Evolutionary conservation across 2,888 invertebrate species (phyloP).

Genomic region (Euplexia lucipara): DNA sequence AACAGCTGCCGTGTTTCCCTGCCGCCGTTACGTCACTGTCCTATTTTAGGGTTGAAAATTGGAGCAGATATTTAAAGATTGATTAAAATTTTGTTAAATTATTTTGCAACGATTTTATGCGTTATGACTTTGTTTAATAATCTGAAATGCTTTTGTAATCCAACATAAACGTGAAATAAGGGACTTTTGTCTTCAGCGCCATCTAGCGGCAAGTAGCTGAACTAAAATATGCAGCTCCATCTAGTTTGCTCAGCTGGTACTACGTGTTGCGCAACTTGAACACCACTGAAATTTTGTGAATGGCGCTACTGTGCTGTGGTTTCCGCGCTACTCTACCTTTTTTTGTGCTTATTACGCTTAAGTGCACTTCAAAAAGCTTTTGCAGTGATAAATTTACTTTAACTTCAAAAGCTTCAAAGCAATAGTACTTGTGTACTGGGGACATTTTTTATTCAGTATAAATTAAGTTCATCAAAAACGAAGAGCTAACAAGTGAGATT

Average conservation of each 20-base stretch:
- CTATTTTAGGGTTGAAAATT: slow-evolving; percentile 36
- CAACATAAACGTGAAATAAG: accelerated
- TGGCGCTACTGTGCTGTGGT: slow-evolving; percentile 52
- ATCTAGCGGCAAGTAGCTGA: slow-evolving; percentile 77
- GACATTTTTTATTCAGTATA: slow-evolving; percentile 32
- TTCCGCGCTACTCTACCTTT: slow-evolving; percentile 12
- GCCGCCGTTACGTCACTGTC: slow-evolving; percentile 44
- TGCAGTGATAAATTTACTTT: slow-evolving; percentile 37
- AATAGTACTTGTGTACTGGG: slow-evolving; percentile 29
- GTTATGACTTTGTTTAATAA: neutral
- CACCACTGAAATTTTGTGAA: slow-evolving; percentile 17
- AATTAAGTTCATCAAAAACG: slow-evolving; percentile 48
- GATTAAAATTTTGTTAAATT: neutral
- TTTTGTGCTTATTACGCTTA: slow-evolving; percentile 31
- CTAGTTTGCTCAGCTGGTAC: slow-evolving; percentile 57
- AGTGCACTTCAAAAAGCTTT: slow-evolving; percentile 54
- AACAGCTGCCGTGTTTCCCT: slow-evolving; percentile 63
- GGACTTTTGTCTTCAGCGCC: slow-evolving; percentile 54
- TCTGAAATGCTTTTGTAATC: neutral
- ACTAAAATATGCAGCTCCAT: slow-evolving; percentile 71
- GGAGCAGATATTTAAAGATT: slow-evolving; percentile 9
- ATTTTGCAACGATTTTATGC: neutral
- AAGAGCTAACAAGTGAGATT: slow-evolving; percentile 14
- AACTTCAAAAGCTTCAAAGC: slow-evolving; percentile 21
- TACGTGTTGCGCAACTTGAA: slow-evolving; percentile 14